Evolutionary conservation across 1,140 invertebrate species (phyloP).

Genomic region (Forficula auricularia): DNA sequence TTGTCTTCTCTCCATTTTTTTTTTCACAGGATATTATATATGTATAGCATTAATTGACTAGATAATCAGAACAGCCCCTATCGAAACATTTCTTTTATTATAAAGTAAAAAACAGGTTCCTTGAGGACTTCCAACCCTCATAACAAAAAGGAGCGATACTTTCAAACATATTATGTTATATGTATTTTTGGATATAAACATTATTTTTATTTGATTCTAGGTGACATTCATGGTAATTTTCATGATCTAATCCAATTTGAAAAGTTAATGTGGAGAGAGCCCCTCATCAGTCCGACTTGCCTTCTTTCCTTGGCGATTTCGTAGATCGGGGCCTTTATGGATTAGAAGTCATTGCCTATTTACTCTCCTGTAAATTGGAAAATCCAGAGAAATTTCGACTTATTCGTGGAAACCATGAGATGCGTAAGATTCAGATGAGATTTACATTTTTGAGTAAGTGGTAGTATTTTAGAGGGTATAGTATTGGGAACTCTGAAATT

Average conservation of each 20-base stretch:
- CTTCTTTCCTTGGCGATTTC: slow-evolving; percentile 48
- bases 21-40: too few relatives aligned
- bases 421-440: slow-evolving; percentile 44
- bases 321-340: slow-evolving; percentile 43
- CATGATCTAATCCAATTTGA: slow-evolving; percentile 40
- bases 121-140: too few relatives aligned
- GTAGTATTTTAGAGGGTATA: neutral
- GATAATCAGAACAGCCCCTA: too few relatives aligned
- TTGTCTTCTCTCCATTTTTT: too few relatives aligned
- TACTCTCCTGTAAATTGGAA: slow-evolving; percentile 45
- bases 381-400: slow-evolving; percentile 40
- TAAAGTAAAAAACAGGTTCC: too few relatives aligned
- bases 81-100: too few relatives aligned
- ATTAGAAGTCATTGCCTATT: slow-evolving; percentile 41
- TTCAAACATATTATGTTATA: too few relatives aligned
- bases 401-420: slow-evolving; percentile 46
- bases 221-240: slow-evolving; percentile 43
- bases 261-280: slow-evolving; percentile 38
- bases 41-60: too few relatives aligned
- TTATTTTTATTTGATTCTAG: slow-evolving; percentile 16
- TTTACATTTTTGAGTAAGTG: slow-evolving; percentile 47
- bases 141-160: too few relatives aligned
- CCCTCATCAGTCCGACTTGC: slow-evolving; percentile 34
- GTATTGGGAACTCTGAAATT: neutral
- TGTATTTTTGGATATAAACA: too few relatives aligned